Evolutionary conservation across 2,888 invertebrate species (phyloP).

Genomic region (Caenorhabditis sp.): DNA sequence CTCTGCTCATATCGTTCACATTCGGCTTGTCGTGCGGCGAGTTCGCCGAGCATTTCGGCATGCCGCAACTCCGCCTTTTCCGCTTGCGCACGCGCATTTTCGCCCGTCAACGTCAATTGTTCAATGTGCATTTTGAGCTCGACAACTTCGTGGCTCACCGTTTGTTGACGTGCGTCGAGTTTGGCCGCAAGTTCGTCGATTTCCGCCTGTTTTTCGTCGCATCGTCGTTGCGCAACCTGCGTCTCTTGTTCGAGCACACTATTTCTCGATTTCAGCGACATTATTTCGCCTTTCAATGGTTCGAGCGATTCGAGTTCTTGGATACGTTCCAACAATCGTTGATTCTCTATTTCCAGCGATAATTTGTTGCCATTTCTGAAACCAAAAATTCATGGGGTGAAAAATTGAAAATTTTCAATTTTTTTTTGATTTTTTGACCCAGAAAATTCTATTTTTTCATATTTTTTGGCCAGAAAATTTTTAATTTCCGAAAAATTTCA

Average conservation of each 20-base stretch:
- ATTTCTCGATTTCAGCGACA: constrained; percentile 20
- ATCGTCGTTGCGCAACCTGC: constrained; percentile 8
- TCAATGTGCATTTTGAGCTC: constrained; percentile 30
- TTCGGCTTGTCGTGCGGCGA: constrained; percentile 11
- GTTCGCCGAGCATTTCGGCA: constrained; percentile 5
- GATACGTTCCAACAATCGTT: constrained; percentile 24
- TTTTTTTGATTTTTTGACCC: background rate
- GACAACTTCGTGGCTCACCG: constrained; percentile 19
- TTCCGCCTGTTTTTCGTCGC: background rate
- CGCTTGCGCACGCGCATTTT: constrained; percentile 20
- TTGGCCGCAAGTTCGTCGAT: background rate
- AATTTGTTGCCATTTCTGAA: constrained; percentile 22
- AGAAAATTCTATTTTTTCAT: too few relatives aligned
- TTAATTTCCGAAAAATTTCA: too few relatives aligned
- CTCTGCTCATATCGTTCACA: constrained; percentile 2
- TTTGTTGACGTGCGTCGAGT: background rate
- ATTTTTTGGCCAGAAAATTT: too few relatives aligned
- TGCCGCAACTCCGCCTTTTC: constrained; percentile 10
- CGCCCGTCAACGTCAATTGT: constrained; percentile 15
- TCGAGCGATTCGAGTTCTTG: constrained; percentile 32
- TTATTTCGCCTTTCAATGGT: constrained; percentile 27
- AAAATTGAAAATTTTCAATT: background rate
- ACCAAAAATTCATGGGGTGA: background rate
- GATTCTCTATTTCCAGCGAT: constrained; percentile 33
- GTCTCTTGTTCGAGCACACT: constrained; percentile 23